These are phyloP conservation scores for Malurus elegans DNA, from an alignment of 2,113 vertebrate species.

Conservation along the genomic window DNA sequence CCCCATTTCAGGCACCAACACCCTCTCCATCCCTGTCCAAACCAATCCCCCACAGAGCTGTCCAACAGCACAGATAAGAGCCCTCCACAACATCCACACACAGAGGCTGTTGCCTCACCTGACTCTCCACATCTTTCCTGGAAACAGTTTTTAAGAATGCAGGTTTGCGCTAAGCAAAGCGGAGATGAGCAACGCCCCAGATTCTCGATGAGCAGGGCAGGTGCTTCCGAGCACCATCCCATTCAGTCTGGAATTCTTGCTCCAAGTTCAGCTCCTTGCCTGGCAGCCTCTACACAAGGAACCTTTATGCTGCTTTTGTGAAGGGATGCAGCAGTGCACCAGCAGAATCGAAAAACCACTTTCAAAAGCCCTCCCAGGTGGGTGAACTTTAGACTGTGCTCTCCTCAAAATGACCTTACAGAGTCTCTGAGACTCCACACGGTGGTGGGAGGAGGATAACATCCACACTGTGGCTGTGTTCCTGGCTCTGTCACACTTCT, in stretches of 20 bases:
- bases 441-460: accelerated
- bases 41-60: background rate
- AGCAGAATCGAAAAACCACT: background rate
- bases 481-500: background rate
- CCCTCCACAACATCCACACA: accelerated
- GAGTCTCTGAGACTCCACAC: accelerated
- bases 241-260: background rate
- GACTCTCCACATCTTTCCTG: background rate
- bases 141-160: background rate
- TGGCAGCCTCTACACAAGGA: accelerated
- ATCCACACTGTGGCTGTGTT: accelerated
- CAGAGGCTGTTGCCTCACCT: background rate
- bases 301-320: accelerated
- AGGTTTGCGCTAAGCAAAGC: background rate
- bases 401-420: accelerated
- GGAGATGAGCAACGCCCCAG: too few relatives aligned
- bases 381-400: background rate
- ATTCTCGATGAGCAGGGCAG: too few relatives aligned
- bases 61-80: background rate
- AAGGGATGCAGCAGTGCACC: background rate
- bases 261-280: background rate
- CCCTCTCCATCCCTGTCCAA: background rate
- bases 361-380: background rate
- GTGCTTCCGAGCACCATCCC: background rate
- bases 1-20: accelerated